Conservation (phyloP, 1,140 invertebrate species). For the Choristoneura fumiferana region DNA sequence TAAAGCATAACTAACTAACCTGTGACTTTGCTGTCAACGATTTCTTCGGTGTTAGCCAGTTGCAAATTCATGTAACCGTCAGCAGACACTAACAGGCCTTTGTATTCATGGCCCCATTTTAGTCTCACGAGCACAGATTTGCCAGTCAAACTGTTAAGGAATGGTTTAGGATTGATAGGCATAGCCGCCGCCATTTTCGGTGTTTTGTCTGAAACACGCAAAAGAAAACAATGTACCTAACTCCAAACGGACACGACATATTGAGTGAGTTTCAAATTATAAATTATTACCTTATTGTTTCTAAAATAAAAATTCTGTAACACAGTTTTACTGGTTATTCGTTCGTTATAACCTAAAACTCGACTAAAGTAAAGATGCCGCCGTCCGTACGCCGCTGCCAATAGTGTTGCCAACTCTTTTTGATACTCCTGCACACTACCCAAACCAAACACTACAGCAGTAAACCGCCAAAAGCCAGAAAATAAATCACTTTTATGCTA, state of each 20-base stretch:
- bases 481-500: too few relatives aligned
- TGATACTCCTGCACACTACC: too few relatives aligned
- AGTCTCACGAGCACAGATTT: slow-evolving; percentile 98
- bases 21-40: slow-evolving; percentile 93
- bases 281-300: not conserved
- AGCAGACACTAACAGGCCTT: slow-evolving; percentile 97
- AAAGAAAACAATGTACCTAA: not conserved
- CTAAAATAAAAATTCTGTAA: slow-evolving; percentile 4
- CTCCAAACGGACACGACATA: not conserved
- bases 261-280: not conserved
- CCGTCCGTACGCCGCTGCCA: not conserved
- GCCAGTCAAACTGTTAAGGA: slow-evolving; percentile 97
- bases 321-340: slow-evolving; percentile 1
- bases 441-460: too few relatives aligned
- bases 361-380: not conserved
- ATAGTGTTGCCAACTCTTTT: not conserved
- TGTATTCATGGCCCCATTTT: slow-evolving; percentile 99
- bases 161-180: slow-evolving; percentile 99
- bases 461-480: too few relatives aligned
- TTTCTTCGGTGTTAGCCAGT: slow-evolving; percentile 99
- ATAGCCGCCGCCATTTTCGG: slow-evolving; percentile 85
- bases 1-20: too few relatives aligned
- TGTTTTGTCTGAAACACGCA: slow-evolving; percentile 35
- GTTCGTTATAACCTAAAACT: slow-evolving; percentile 2
- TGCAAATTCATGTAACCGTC: slow-evolving; percentile 99